Base-by-base conservation (phyloP, 2,888 invertebrate species). In the Phania funesta region DNA sequence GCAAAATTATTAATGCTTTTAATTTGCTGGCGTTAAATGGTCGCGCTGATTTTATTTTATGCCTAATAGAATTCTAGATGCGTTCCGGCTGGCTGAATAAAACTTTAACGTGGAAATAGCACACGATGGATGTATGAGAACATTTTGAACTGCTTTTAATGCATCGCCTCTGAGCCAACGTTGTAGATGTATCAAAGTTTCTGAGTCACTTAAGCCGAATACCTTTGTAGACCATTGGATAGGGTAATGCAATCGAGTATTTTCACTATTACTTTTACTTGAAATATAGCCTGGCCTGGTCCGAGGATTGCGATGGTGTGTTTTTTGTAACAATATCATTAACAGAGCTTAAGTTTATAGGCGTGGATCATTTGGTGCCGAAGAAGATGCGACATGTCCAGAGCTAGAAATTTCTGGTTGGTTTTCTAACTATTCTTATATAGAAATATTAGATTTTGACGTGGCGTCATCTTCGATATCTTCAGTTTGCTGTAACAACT, bases 171-270 rank as follows among this genome's bases (percentile, higher is more conserved):
- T 38, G 20, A 80, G 29, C 32, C 67, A 60, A 29, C 54, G 60
- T 24, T 78, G 79, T 9, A 79, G 50, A 4, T 81, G 54, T 16
- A 81, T 35, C n/a, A 79, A 50, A 60, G 77, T 84, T 41, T 82
- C 74, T 13, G 54, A 70, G 41, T 83, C 71, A 9, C 68, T 67
- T 26, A 82, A 44, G 16, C 73, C 79, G 41, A 76, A 84, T 2
- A 84, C 46, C 6, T 20, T 26, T 4, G 76, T 84, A 1, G 81
- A 79, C 78, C 74, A 80, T 32, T 75, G 3, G 3, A 46, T 46
- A 20, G 46, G 46, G 16, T 46, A 6, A 7, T 18, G 46, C 16
- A 46, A 9, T 9, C 9, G 29, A 29, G 29, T 29, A 9, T 9
- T 29, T 9, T 46, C 20, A 3, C 2, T 20, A 9, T 46, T 46